Evolutionary conservation across 2,797 vertebrate genomes (phyloP).

Genomic region (Chiloscyllium punctatum): DNA sequence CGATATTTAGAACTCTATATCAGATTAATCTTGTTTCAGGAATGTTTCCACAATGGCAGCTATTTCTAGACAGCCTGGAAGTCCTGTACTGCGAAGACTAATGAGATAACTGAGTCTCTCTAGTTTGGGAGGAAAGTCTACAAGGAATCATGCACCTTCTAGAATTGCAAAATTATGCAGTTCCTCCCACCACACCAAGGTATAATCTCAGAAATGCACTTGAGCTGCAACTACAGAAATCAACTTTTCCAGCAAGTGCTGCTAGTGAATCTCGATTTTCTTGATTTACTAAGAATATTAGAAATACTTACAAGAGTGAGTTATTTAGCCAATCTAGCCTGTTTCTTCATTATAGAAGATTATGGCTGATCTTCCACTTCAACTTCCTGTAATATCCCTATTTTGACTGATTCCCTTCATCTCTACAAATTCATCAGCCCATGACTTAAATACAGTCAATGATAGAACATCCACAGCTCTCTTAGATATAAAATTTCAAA

Average conservation of each 20-base stretch:
- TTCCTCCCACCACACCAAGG: background rate
- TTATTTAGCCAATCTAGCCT: no score
- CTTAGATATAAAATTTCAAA: background rate
- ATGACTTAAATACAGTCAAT: background rate
- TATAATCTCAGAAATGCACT: background rate
- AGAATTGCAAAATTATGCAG: background rate
- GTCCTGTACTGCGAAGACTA: background rate
- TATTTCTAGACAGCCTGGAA: background rate
- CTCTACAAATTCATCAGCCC: background rate
- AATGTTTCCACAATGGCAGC: background rate
- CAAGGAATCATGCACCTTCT: background rate
- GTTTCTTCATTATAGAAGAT: background rate
- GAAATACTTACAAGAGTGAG: no score
- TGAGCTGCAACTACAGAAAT: background rate
- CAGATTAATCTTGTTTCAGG: background rate
- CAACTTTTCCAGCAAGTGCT: background rate
- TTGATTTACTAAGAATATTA: background rate
- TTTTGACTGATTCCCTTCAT: background rate
- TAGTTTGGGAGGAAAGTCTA: background rate
- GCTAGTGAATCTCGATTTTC: background rate
- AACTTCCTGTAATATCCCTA: background rate
- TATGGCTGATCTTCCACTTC: background rate
- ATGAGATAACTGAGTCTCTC: background rate
- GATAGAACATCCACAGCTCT: background rate
- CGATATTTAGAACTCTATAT: background rate